These are phyloP conservation scores for Clanis bilineata DNA, from an alignment of 2,888 invertebrate species.

Conservation along the genomic window DNA sequence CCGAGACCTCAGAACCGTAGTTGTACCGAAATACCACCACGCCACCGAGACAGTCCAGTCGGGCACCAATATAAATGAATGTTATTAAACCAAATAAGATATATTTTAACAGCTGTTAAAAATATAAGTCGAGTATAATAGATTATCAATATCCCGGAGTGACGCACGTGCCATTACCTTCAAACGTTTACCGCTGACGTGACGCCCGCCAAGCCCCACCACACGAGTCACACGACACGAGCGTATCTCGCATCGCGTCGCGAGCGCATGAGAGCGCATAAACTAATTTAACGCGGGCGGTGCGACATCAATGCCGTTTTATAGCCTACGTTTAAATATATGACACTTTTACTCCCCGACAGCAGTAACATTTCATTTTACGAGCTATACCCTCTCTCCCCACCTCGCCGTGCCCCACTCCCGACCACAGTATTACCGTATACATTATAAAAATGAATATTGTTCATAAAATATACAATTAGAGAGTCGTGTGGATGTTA, in stretches of 20 bases:
- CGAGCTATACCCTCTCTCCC: slow-evolving; percentile 17
- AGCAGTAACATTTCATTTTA: slow-evolving; percentile 39
- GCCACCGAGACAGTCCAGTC: no score
- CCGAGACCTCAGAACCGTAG: no score
- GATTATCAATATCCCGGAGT: background rate
- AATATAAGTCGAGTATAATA: background rate
- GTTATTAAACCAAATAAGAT: no score
- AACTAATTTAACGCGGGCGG: slow-evolving; percentile 17
- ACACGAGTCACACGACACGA: background rate
- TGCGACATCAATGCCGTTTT: slow-evolving; percentile 26
- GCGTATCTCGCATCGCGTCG: background rate
- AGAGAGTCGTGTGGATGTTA: background rate
- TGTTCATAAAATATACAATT: slow-evolving; percentile 13
- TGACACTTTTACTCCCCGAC: slow-evolving; percentile 45
- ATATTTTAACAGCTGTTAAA: background rate
- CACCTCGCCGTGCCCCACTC: background rate
- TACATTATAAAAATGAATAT: slow-evolving; percentile 11
- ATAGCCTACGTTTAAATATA: slow-evolving; percentile 52
- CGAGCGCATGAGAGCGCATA: slow-evolving; percentile 8
- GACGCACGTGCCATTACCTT: background rate
- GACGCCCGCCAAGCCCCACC: background rate
- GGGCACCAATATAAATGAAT: no score
- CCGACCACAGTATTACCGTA: slow-evolving; percentile 10
- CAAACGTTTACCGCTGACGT: background rate
- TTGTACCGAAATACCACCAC: no score